Base-by-base conservation (phyloP, 2,888 invertebrate species). In the Spodoptera littoralis region DNA sequence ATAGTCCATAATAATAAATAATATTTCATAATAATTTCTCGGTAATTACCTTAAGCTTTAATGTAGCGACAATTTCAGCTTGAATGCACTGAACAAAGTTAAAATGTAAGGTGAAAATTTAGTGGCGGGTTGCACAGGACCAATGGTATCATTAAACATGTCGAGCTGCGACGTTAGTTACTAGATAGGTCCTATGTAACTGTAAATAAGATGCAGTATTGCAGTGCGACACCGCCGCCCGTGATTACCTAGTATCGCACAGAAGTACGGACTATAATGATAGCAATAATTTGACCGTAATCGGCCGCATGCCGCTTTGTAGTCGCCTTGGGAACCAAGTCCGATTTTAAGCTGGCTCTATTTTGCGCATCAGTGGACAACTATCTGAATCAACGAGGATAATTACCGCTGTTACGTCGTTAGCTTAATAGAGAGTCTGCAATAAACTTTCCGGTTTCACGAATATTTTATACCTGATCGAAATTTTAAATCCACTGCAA, bases 241-340 rank as follows among this genome's bases (percentile, higher is more conserved):
- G 87, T 88, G 91, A 90, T 93, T 92, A 91, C 88, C 87, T 73
- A 73, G 80, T 83, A 85, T 87, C 84, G 86, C 81, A 82, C 85
- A 85, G 85, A 84, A 80, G 78, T 80, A 82, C 84, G 84, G 85
- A 84, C 89, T 87, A 87, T 94, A 94, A 94, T 93, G 92, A 91
- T 87, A 85, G 92, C 89, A 89, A 94, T 94, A 94, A 94, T 93
- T 94, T 90, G 92, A 88, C 90, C 90, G 90, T 93, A 94, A 93
- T 93, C 90, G 92, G 87, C 88, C 88, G 85, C 90, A 89, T 84
- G 88, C 87, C 90, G 90, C 87, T 92, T 90, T 91, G 92, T 90
- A 88, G 89, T 84, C 90, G 91, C 91, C 92, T 91, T 90, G 93
- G 93, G 93, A 92, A 86, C 86, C 80, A 82, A 86, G 88, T 87